A percentile compares a stretch with the other conserved stretches of the same genome.
phyloP scores from a whole-genome alignment of 92 coral and sea anemone genomes.

The Parazoanthus darwini region DNA sequence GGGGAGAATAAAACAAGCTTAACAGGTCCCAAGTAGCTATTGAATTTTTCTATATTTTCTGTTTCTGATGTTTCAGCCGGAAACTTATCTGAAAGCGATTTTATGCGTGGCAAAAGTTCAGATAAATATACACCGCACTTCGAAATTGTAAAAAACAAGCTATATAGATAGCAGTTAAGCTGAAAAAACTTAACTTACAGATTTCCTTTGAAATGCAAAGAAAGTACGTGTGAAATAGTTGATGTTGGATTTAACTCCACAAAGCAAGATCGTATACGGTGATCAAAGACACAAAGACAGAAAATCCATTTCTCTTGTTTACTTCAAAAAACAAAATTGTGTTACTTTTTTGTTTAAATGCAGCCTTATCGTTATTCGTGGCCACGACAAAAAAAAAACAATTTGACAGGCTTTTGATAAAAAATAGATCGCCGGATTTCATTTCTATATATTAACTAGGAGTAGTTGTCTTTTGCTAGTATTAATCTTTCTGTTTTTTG shows the following conservation, averaged over 20 bases:
- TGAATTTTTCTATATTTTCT: neutral
- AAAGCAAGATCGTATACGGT: neutral
- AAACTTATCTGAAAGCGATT: neutral
- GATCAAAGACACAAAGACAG: constrained; percentile 11
- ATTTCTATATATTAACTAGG: too few species aligned
- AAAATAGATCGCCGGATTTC: neutral
- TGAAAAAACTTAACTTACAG: neutral
- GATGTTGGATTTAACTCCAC: neutral
- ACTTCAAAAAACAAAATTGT: neutral
- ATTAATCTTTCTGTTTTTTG: neutral
- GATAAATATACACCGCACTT: neutral
- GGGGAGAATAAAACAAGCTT: neutral
- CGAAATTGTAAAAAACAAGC: neutral
- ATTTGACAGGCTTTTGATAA: too few species aligned
- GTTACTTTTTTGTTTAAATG: neutral
- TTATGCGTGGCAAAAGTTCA: neutral
- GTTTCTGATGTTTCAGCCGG: neutral
- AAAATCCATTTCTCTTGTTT: neutral
- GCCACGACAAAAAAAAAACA: too few species aligned
- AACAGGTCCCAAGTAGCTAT: neutral
- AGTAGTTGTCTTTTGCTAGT: neutral
- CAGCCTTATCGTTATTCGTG: neutral
- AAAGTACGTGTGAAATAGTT: constrained; percentile 16
- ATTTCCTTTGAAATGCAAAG: constrained; percentile 24
- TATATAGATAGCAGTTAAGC: neutral